phyloP scores from a whole-genome alignment of 2,888 invertebrate genomes.

The Xestia ashworthii region DNA sequence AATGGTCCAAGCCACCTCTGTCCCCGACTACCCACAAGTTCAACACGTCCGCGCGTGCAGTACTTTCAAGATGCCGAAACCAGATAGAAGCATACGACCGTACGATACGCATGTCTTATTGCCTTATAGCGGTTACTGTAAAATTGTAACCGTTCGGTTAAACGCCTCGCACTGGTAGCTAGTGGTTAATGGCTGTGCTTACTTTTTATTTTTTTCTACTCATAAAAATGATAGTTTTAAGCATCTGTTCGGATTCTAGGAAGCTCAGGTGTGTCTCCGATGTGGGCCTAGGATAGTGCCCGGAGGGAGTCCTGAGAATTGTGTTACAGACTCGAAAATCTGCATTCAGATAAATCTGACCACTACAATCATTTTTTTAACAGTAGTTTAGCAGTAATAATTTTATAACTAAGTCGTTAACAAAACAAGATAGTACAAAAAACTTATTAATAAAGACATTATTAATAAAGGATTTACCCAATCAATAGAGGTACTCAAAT shows the following conservation, averaged over 20 bases:
- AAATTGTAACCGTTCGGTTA: conserved; percentile 68
- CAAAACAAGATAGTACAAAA: background rate
- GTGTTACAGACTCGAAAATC: background rate
- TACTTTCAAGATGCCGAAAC: conserved; percentile 79
- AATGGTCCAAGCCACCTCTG: conserved; percentile 58
- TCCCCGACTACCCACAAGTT: conserved; percentile 68
- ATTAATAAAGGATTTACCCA: no score
- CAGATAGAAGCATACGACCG: conserved; percentile 76
- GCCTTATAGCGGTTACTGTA: conserved; percentile 75
- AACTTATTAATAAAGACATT: background rate
- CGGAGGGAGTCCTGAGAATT: conserved; percentile 19
- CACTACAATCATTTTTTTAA: background rate
- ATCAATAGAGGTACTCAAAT: conserved; percentile 5
- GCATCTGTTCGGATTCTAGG: conserved; percentile 56
- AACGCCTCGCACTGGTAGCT: conserved; percentile 65
- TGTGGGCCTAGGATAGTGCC: conserved; percentile 38
- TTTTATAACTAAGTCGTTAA: background rate
- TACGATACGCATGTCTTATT: conserved; percentile 71
- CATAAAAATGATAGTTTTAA: conserved; percentile 42
- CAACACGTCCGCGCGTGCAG: conserved; percentile 79
- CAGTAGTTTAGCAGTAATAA: background rate
- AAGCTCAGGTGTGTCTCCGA: conserved; percentile 29
- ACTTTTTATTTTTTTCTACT: conserved; percentile 53
- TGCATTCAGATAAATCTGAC: background rate
- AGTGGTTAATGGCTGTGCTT: conserved; percentile 45